Conservation (phyloP, 2,888 invertebrate genomes). For the Euplexia lucipara region DNA sequence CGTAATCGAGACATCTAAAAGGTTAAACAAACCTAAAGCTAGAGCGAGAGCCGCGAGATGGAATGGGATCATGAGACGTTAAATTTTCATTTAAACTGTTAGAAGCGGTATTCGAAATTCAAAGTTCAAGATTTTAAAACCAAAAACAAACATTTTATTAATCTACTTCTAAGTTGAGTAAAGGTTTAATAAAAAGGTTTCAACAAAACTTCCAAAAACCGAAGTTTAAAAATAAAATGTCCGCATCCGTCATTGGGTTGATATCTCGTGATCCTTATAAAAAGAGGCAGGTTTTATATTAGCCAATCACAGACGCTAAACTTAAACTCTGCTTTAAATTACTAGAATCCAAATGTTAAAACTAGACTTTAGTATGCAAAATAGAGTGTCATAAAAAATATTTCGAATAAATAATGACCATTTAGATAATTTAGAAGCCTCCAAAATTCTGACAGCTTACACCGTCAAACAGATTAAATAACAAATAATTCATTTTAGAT, state of each 20-base stretch:
- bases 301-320: too few relatives aligned
- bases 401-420: conserved; percentile 11
- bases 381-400: conserved; percentile 7
- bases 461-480: conserved; percentile 1
- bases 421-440: neutral
- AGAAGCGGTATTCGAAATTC: accelerated
- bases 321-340: neutral
- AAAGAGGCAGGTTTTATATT: too few relatives aligned
- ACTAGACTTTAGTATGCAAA: neutral
- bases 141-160: too few relatives aligned
- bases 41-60: neutral
- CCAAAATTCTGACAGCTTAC: conserved; percentile 13
- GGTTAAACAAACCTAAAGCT: neutral
- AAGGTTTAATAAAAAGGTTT: too few relatives aligned
- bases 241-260: too few relatives aligned
- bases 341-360: neutral
- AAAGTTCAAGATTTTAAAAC: too few relatives aligned
- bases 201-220: too few relatives aligned
- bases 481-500: conserved; percentile 1
- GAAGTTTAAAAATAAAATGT: too few relatives aligned
- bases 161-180: too few relatives aligned
- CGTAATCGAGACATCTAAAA: neutral
- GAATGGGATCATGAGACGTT: neutral
- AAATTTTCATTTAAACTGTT: neutral
- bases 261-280: too few relatives aligned